These are phyloP conservation scores for Rhodeus uyekii DNA, from an alignment of 2,797 vertebrate species.

Conservation along the genomic window DNA sequence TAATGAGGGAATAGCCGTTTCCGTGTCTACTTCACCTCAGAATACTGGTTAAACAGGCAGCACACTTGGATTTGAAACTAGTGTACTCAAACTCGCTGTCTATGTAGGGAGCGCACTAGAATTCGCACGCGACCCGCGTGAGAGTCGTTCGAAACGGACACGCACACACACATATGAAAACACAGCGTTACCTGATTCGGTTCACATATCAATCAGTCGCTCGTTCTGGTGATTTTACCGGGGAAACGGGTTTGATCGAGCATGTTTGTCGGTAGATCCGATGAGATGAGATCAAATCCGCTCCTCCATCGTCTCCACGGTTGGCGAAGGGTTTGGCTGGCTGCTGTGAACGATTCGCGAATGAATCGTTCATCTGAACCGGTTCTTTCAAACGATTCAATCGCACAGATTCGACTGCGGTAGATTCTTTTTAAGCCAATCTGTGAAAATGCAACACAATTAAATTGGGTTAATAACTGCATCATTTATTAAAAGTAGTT, in stretches of 20 bases:
- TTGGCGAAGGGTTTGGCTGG: slow-evolving; percentile 9
- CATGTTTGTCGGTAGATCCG: slow-evolving; percentile 51
- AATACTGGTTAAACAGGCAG: neutral
- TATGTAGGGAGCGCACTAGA: neutral
- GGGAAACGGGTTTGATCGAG: slow-evolving; percentile 37
- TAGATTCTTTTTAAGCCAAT: no score
- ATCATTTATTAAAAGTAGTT: no score
- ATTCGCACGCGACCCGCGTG: neutral
- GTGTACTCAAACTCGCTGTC: neutral
- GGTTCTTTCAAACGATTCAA: neutral
- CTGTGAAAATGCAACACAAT: no score
- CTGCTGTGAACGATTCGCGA: slow-evolving; percentile 1
- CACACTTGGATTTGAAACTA: neutral
- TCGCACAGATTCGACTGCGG: neutral
- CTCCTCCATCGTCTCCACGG: slow-evolving; percentile 14
- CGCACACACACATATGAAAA: neutral
- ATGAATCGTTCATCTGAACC: neutral
- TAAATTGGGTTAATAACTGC: no score
- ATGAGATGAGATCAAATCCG: slow-evolving; percentile 15
- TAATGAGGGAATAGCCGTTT: neutral
- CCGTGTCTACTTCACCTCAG: neutral
- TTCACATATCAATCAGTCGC: slow-evolving; percentile 56
- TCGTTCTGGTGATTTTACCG: slow-evolving; percentile 34
- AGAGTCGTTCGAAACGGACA: neutral
- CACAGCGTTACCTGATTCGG: slow-evolving; percentile 55